Percentiles rank a stretch among this genome's conserved stretches.
phyloP scores from a whole-genome alignment of 2,888 invertebrate species.

The Leuctra nigra region DNA sequence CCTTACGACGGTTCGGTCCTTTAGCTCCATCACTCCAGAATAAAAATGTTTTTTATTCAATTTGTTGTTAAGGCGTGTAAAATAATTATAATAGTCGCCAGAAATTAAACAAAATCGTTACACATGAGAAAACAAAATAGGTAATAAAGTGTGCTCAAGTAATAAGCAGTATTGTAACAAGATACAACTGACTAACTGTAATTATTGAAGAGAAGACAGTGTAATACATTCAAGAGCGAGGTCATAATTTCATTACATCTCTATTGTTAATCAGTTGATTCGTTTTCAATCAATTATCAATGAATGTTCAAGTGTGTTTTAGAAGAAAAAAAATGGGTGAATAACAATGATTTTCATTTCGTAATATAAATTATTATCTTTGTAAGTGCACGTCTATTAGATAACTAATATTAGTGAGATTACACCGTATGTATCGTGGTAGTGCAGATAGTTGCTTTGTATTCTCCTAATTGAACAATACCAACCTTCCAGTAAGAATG shows the following conservation, averaged over 20 bases:
- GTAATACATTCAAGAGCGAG: no score
- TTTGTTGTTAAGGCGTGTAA: conserved; percentile 5
- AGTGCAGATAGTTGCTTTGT: conserved; percentile 28
- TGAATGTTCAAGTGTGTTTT: conserved; percentile 27
- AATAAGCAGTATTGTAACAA: background rate
- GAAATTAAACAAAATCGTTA: background rate
- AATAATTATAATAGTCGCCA: conserved; percentile 2
- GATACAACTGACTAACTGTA: no score
- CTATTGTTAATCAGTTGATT: background rate
- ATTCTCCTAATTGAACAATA: conserved; percentile 23
- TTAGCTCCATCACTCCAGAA: background rate
- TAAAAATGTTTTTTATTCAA: conserved; percentile 12
- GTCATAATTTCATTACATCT: no score
- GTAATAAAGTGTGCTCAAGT: conserved; percentile 21
- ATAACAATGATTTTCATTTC: conserved; percentile 24
- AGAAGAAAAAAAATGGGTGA: conserved; percentile 15
- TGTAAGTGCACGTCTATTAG: conserved; percentile 28
- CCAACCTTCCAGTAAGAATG: conserved; percentile 21
- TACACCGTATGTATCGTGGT: conserved; percentile 23
- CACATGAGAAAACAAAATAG: background rate
- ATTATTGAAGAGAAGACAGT: no score
- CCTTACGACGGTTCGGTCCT: conserved; percentile 23
- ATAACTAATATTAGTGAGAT: conserved; percentile 21
- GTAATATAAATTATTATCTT: no score
- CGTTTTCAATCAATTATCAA: conserved; percentile 20